Percentiles rank a stretch among this genome's conserved stretches.
These are phyloP conservation scores for Cheilinus undulatus DNA, from an alignment of 2,113 vertebrate genomes.

Conservation along the genomic window DNA sequence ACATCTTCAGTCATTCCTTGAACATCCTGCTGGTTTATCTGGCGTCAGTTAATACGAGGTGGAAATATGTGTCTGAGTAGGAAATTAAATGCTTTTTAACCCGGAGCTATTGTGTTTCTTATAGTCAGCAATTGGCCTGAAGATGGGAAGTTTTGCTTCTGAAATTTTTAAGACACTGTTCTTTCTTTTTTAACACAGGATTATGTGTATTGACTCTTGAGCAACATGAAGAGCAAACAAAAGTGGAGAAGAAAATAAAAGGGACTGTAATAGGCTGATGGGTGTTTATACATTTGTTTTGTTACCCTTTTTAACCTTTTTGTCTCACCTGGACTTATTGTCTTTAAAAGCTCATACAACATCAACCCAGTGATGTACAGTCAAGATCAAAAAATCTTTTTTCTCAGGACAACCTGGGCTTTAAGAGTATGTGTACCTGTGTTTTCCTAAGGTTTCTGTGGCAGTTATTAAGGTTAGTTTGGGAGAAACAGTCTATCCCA, in stretches of 20 bases:
- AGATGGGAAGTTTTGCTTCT: constrained; percentile 30
- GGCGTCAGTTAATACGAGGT: constrained; percentile 56
- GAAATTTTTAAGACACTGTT: constrained; percentile 55
- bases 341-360: too few relatives aligned
- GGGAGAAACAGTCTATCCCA: too few relatives aligned
- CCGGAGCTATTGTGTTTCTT: constrained; percentile 37
- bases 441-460: too few relatives aligned
- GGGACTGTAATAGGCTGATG: constrained; percentile 20
- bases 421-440: too few relatives aligned
- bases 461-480: too few relatives aligned
- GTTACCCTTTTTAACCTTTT: too few relatives aligned
- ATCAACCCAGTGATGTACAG: too few relatives aligned
- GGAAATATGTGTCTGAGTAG: constrained; percentile 52
- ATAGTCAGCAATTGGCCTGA: constrained; percentile 57
- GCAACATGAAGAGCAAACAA: constrained; percentile 27
- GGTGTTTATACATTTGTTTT: constrained; percentile 39
- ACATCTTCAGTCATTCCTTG: constrained; percentile 37
- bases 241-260: background rate
- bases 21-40: constrained; percentile 35
- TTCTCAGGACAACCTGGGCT: too few relatives aligned
- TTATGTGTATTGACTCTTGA: constrained; percentile 13
- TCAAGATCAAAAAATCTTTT: too few relatives aligned
- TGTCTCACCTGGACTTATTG: too few relatives aligned
- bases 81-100: constrained; percentile 56
- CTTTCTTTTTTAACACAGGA: constrained; percentile 23